phyloP scores from a whole-genome alignment of 1,140 invertebrate genomes.

The Tetranychus cinnabarinus region DNA sequence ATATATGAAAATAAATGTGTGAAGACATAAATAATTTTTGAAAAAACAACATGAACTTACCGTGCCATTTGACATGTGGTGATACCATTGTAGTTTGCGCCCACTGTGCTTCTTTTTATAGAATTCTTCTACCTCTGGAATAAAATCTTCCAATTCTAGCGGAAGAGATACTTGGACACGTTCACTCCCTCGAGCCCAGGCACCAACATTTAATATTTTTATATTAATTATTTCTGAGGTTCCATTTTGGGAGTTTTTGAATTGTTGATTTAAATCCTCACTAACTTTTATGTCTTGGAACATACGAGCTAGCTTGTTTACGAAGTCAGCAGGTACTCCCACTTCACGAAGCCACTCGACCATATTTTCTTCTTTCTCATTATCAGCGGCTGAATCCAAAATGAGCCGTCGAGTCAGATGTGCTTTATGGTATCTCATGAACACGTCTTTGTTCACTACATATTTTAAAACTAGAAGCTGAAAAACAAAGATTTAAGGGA shows the following conservation, averaged over 20 bases:
- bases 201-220: slow-evolving; percentile 89
- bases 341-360: slow-evolving; percentile 70
- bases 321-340: slow-evolving; percentile 98
- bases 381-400: slow-evolving; percentile 86
- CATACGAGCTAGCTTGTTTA: slow-evolving; percentile 75
- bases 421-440: slow-evolving; percentile 97
- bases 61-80: slow-evolving; percentile 98
- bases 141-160: slow-evolving; percentile 89
- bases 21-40: background rate
- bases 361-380: slow-evolving; percentile 98
- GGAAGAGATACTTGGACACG: slow-evolving; percentile 83
- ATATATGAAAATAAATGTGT: slow-evolving; percentile 2
- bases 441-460: slow-evolving; percentile 97
- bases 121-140: slow-evolving; percentile 64
- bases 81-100: slow-evolving; percentile 96
- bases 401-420: slow-evolving; percentile 87
- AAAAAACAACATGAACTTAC: slow-evolving; percentile 20
- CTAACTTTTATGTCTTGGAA: slow-evolving; percentile 94
- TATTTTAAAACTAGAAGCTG: slow-evolving; percentile 87
- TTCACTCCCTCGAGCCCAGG: slow-evolving; percentile 85
- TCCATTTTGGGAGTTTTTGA: slow-evolving; percentile 28
- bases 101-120: slow-evolving; percentile 65
- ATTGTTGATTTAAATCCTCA: slow-evolving; percentile 89
- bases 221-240: slow-evolving; percentile 24
- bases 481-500: slow-evolving; percentile 5